phyloP scores from a whole-genome alignment of 2,888 invertebrate genomes.

The Aleiodes leptofemur region DNA sequence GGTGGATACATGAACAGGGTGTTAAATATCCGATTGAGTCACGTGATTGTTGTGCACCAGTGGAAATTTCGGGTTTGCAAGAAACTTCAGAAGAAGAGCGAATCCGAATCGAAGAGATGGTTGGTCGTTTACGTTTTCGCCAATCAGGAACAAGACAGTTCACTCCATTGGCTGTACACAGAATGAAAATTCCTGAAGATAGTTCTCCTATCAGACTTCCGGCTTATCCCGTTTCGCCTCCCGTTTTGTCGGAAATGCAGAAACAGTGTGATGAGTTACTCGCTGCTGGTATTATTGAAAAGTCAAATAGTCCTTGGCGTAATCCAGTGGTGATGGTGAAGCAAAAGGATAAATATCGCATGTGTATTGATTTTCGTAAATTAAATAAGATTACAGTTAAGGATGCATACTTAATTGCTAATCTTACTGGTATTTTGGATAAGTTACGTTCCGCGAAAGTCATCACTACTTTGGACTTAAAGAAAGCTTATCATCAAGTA shows the following conservation, averaged over 20 bases:
- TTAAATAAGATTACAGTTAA: not conserved
- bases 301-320: constrained; percentile 51
- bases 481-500: constrained; percentile 63
- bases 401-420: not conserved
- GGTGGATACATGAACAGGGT: not conserved
- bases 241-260: constrained; percentile 30
- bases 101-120: not conserved
- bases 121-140: not conserved
- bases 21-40: not conserved
- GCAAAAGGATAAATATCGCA: constrained; percentile 53
- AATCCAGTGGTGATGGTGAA: constrained; percentile 61
- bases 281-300: constrained; percentile 54
- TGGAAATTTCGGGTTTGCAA: not conserved
- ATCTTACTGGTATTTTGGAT: constrained; percentile 56
- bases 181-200: constrained; percentile 32
- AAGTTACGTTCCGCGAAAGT: constrained; percentile 59
- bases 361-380: constrained; percentile 23
- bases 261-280: constrained; percentile 61
- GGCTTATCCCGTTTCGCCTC: constrained; percentile 38
- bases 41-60: not conserved
- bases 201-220: constrained; percentile 36
- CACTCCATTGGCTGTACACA: constrained; percentile 32
- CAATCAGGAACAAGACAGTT: constrained; percentile 2
- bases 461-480: constrained; percentile 62
- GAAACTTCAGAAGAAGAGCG: constrained; percentile 4